Evolutionary conservation across 2,113 vertebrate genomes (phyloP).

Genomic region (Platichthys stellatus): DNA sequence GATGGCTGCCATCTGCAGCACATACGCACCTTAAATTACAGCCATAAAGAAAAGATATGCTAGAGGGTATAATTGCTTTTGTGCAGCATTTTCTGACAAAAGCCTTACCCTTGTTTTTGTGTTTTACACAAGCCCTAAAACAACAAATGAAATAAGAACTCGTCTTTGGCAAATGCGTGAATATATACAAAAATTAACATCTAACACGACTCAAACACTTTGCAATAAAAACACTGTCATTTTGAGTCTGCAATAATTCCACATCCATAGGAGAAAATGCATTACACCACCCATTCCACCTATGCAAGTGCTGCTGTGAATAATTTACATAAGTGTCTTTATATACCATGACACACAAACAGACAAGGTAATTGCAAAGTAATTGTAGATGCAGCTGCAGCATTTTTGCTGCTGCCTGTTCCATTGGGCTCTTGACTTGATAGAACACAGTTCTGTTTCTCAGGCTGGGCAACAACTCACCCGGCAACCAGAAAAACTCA

Average conservation of each 20-base stretch:
- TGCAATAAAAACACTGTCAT: neutral
- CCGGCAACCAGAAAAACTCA: conserved; percentile 20
- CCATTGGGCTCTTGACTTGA: conserved; percentile 15
- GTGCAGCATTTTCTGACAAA: neutral
- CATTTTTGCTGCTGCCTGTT: conserved; percentile 22
- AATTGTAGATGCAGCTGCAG: conserved; percentile 32
- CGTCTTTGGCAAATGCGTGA: too few relatives aligned
- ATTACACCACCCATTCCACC: neutral
- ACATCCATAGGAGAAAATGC: neutral
- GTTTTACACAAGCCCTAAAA: neutral
- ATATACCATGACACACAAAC: conserved; percentile 8
- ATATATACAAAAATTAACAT: neutral
- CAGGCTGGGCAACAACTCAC: conserved; percentile 8
- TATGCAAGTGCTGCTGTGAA: conserved; percentile 8
- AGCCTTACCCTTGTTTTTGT: neutral
- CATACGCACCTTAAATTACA: conserved; percentile 32
- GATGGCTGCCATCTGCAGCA: conserved; percentile 44
- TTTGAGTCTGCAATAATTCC: neutral
- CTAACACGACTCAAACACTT: neutral
- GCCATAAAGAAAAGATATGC: conserved; percentile 3
- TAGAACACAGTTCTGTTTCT: conserved; percentile 34
- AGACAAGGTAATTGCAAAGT: conserved; percentile 31
- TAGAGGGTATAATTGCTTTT: conserved; percentile 21
- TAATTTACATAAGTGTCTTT: conserved; percentile 12
- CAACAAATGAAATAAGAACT: neutral